Evolutionary conservation across 2,113 vertebrate genomes (phyloP).

Genomic region (Sprattus sprattus): DNA sequence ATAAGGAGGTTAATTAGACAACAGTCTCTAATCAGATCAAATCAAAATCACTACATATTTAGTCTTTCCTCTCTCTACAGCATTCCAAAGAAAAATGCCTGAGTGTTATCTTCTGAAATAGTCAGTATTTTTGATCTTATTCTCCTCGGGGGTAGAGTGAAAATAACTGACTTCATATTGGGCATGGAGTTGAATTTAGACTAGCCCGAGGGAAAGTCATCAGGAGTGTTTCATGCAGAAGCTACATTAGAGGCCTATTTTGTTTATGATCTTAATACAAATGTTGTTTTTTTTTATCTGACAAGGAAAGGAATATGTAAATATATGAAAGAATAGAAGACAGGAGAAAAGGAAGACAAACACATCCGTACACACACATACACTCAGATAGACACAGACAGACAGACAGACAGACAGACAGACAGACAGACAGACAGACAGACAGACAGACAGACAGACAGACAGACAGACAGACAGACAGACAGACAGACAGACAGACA

Average conservation of each 20-base stretch:
- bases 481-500: not conserved
- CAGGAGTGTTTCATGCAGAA: not conserved
- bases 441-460: not conserved
- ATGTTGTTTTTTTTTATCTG: constrained; percentile 55
- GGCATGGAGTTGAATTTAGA: not conserved
- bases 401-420: too few species aligned
- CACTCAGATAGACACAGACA: too few species aligned
- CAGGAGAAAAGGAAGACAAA: too few species aligned
- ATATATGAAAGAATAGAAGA: not conserved
- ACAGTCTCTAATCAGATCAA: not conserved
- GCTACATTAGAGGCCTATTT: not conserved
- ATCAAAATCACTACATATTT: not conserved
- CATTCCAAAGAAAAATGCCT: not conserved
- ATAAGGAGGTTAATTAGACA: not conserved
- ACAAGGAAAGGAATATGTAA: constrained; percentile 47
- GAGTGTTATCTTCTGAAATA: not conserved
- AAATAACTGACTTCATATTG: not conserved
- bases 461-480: not conserved
- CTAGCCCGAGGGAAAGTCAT: not conserved
- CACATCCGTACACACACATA: too few species aligned
- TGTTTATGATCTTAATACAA: not conserved
- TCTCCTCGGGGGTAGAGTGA: not conserved
- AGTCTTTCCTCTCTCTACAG: not conserved
- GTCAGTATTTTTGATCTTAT: not conserved
- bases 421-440: too few species aligned